Evolutionary conservation across 2,888 invertebrate genomes (phyloP), one percentile per base, ranked within the genome.

Genomic region (Diadegma fenestrale): DNA sequence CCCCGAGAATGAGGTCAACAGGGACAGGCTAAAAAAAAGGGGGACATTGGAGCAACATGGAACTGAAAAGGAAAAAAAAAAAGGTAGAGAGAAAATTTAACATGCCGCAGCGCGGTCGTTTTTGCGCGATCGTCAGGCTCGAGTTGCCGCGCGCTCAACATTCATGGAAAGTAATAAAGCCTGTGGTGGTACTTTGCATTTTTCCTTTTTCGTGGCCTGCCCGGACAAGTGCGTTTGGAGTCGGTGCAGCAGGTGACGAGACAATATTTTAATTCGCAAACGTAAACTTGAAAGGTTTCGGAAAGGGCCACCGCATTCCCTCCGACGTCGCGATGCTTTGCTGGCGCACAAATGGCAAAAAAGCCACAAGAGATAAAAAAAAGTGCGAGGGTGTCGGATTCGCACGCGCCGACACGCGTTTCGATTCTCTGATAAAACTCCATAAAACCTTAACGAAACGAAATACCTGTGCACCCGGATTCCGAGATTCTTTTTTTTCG

Each of bases 281-380:
- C 76, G 66, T 58, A 78, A 77, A 84, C 88, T 85, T 84, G 87
- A 87, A 87, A 83, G 88, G 87, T 88, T 87, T 86, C 82, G 84
- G 73, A 80, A 73, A 76, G 86, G 79, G 68, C 75, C 78, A 82
- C 45, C 45, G 33, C 61, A 73, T 69, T 63, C 37, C 82, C 51
- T 10, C 71, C 30, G 66, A 64, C 81, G 72, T 10, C 37, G 48
- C 37, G 58, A 72, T 75, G 80, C 69, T 63, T 79, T 85, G 12
- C 51, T 51, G 45, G 68, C 48, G 30, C n/a, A 61, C 54, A 58
- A 58, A 58, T 22, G 66, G 48, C 71, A 48, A 63, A 75, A 85
- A 58, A 71, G 48, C 78, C 69, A 61, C 77, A 63, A 80, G 83
- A 26, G 61, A 26, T 68, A 33, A 22, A 63, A 17, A n/a, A 43